Percentiles rank a stretch among this genome's conserved stretches.
These are phyloP conservation scores for Synanthedon andrenaeformis DNA, from an alignment of 2,888 invertebrate genomes.

Conservation along the genomic window DNA sequence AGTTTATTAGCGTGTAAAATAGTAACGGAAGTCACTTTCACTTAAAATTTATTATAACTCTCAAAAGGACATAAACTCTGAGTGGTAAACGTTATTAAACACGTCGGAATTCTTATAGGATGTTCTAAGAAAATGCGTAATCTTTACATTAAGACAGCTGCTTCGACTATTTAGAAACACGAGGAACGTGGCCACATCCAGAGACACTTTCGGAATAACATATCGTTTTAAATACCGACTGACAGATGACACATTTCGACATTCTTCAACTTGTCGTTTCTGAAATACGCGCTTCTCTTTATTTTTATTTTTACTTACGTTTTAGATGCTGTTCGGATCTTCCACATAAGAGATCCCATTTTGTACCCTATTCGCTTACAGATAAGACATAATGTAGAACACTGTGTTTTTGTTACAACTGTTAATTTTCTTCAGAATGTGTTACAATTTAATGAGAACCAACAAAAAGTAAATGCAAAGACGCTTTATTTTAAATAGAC, in stretches of 20 bases:
- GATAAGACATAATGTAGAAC: not conserved
- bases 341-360: not conserved
- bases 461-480: conserved; percentile 39
- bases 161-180: conserved; percentile 55
- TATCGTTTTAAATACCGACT: conserved; percentile 68
- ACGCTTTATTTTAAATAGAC: conserved; percentile 33
- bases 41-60: conserved; percentile 18
- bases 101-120: conserved; percentile 44
- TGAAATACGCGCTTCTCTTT: conserved; percentile 47
- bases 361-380: not conserved
- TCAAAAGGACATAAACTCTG: conserved; percentile 14
- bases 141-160: conserved; percentile 54
- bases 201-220: conserved; percentile 60
- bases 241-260: conserved; percentile 71
- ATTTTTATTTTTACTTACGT: conserved; percentile 42
- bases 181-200: conserved; percentile 35
- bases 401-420: conserved; percentile 6
- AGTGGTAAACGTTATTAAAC: conserved; percentile 22
- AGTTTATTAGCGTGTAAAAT: not conserved
- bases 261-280: conserved; percentile 68
- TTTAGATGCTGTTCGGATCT: conserved; percentile 20
- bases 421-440: conserved; percentile 26
- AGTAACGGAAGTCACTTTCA: not conserved
- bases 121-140: conserved; percentile 38
- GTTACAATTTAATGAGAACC: conserved; percentile 41